Base-by-base conservation (phyloP, 2,797 vertebrate species). In the Parotocinclus haroldoi region DNA sequence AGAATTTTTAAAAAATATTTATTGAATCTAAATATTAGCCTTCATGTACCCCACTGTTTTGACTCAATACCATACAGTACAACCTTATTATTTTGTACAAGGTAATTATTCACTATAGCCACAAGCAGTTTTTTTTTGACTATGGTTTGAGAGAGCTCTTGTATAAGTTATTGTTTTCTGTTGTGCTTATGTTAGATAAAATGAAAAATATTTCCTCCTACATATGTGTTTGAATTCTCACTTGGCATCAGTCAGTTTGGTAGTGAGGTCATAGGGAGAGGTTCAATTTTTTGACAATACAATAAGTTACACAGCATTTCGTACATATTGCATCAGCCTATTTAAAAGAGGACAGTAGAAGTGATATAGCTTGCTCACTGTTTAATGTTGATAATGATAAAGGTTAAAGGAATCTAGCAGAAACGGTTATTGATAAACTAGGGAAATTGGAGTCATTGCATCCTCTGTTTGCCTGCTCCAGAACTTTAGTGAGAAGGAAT, bases 21-120 rank as follows among this genome's bases (percentile, higher is more conserved):
- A 2, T 27, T 27, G 27, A 27, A 27, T 27, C 5, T 27, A 27
- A 27, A 27, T 27, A 5, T 27, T 27, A 27, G 27, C 27, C 27
- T 27, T 27, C 27, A 27, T 27, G 27, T 27, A n/a, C n/a, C n/a
- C n/a, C n/a, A n/a, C n/a, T n/a, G n/a, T n/a, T n/a, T n/a, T n/a
- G n/a, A n/a, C n/a, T n/a, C n/a, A n/a, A n/a, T n/a, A n/a, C n/a
- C n/a, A n/a, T n/a, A n/a, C n/a, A n/a, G n/a, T n/a, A n/a, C n/a
- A n/a, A n/a, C n/a, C n/a, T n/a, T n/a, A n/a, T 81, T 81, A 78
- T 53, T 80, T 79, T 83, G 79, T 87, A 85, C 84, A 75, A 79
- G 77, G 77, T 87, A 88, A 89, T 88, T 88, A 86, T 87, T 84
- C 84, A 85, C 83, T 79, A 68, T 76, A 78, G 81, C 84, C 82